Base-by-base conservation (phyloP, 2,888 invertebrate species). In the Aphelenchoides bicaudatus region DNA sequence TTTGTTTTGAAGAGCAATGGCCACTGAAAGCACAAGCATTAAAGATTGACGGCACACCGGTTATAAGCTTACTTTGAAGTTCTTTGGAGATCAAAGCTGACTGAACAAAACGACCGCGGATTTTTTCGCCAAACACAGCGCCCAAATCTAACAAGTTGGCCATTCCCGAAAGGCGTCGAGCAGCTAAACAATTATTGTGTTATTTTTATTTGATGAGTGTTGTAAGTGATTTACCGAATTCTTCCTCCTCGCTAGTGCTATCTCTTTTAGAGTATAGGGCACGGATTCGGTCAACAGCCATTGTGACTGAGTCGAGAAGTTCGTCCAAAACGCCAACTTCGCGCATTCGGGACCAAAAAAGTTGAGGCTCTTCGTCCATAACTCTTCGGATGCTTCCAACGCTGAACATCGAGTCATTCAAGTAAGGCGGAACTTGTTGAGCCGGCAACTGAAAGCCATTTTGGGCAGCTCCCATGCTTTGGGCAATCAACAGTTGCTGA, bases 291-390 rank as follows among this genome's bases (percentile, higher is more conserved):
- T 71, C 71, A 16, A 68, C 56, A 6, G 70, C 52, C 8, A 48
- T 46, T 30, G 59, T 49, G 19, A 68, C 49, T n/a, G 66, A 50
- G 53, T 71, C 66, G 47, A 73, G 58, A 21, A 75, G 56, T 23
- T 72, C 70, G n/a, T 77, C 75, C 38, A 73, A 37, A 21, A 76
- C 48, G n/a, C 69, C 70, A 39, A 67, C 25, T 8, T 70, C 64
- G 5, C 59, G 56, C 69, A 74, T 71, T 50, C 67, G 65, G 4
- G 61, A 50, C 75, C 75, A 74, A 54, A 74, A 74, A 10, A 58
- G 34, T 2, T 39, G 27, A 6, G 74, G 70, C 39, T 71, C 74
- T 71, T 51, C 31, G 53, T 68, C 68, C 67, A 70, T 63, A 23
- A 61, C 30, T 34, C 54, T 47, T 23, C 58, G 50, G 39, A 59